Base-by-base conservation (phyloP, 1,140 invertebrate species). In the Dendroctonus ponderosae region DNA sequence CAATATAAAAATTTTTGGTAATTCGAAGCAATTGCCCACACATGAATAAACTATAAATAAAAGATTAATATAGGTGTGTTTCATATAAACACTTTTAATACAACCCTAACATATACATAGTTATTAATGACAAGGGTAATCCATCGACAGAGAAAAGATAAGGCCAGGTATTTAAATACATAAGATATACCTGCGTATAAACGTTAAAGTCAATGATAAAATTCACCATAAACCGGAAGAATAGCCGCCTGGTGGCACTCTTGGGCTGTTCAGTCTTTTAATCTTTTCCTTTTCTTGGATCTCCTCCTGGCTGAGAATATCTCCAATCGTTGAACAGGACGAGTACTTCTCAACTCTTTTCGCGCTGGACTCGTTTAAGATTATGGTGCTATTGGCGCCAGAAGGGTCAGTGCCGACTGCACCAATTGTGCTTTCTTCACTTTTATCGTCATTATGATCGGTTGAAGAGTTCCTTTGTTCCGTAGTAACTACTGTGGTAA, bases 191-290 rank as follows among this genome's bases (percentile, higher is more conserved):
- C 3, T 26, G 3, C 26, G 26, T 26, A 26, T 26, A 26, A 26
- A 26, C 3, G 26, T 3, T 26, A 26, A 26, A 26, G 26, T 3
- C 26, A 26, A 26, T 26, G 1, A 3, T 26, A 26, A 26, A 40
- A 51, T 64, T 62, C 59, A 70, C 68, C 68, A 70, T 26, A 70
- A 60, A 41, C 68, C 68, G 15, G 68, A 66, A 5, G 68, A 70
- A 62, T 62, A 70, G 5, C 68, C 68, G 11, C 68, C 68, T 51
- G 68, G 68, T 11, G 68, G 68, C 37, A 70, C 63, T 26, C 68
- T 54, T 11, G 60, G 66, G 37, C 7, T 7, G 0, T 37, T 12
- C 39, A 15, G 57, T n/a, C 42, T 44, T 38, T 63, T 68, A 14
- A 58, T 37, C 38, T 57, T 68, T 42, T 69, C 65, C 50, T 65